These are phyloP conservation scores for Cephus sareptanus DNA, from an alignment of 2,888 invertebrate genomes.

Conservation along the genomic window DNA sequence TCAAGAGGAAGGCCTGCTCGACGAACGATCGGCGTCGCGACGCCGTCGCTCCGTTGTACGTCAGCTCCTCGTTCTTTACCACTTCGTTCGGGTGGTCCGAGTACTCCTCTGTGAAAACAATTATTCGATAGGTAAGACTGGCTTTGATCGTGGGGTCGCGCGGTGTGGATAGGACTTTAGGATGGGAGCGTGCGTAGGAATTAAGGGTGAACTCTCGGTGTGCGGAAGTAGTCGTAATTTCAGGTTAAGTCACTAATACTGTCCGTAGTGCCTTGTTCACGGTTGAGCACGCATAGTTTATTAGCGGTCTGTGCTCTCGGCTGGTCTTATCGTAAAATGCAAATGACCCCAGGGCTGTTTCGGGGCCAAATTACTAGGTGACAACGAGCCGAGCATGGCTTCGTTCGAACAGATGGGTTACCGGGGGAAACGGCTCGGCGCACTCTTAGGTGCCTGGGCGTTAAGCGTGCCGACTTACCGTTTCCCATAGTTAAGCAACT, in stretches of 20 bases:
- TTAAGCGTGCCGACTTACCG: not conserved
- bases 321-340: constrained; percentile 37
- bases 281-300: constrained; percentile 14
- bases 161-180: not conserved
- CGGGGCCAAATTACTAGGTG: constrained; percentile 45
- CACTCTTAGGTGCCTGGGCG: not conserved
- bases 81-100: constrained; percentile 92
- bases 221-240: constrained; percentile 4
- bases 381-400: constrained; percentile 22
- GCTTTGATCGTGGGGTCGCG: not conserved
- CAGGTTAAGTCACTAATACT: not conserved
- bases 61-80: constrained; percentile 92
- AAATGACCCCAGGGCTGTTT: constrained; percentile 38
- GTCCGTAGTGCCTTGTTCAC: not conserved
- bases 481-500: not conserved
- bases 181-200: not conserved
- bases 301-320: constrained; percentile 12
- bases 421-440: not conserved
- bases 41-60: constrained; percentile 72
- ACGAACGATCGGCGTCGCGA: constrained; percentile 27
- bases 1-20: constrained; percentile 41
- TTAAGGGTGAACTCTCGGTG: not conserved
- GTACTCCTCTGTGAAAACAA: constrained; percentile 77
- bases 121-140: not conserved
- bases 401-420: not conserved